Percentiles rank a stretch among this genome's conserved stretches.
Evolutionary conservation across 2,888 invertebrate genomes (phyloP).

Genomic region (Ophion obscuratus): DNA sequence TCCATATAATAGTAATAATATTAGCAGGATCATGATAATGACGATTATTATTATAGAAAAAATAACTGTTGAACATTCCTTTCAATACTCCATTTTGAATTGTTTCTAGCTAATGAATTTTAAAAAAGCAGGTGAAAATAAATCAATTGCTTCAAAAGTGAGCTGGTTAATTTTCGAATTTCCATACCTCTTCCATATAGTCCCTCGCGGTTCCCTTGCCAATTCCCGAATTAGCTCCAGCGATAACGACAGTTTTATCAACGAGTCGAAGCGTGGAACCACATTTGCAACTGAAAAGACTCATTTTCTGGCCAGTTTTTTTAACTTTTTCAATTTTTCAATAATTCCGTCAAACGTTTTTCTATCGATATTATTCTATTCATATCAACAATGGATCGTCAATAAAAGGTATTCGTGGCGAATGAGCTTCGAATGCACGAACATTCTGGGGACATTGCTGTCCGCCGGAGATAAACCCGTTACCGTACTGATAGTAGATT

Average conservation of each 20-base stretch:
- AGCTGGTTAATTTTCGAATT: neutral
- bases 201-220: constrained; percentile 80
- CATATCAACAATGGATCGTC: neutral
- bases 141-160: neutral
- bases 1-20: too few species aligned
- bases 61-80: too few species aligned
- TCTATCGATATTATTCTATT: too few species aligned
- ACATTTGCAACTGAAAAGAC: constrained; percentile 72
- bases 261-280: constrained; percentile 82
- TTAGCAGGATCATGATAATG: too few species aligned
- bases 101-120: neutral
- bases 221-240: constrained; percentile 83
- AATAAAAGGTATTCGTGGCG: neutral
- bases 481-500: neutral
- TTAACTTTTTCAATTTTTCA: too few species aligned
- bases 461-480: neutral
- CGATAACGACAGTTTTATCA: constrained; percentile 79
- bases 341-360: too few species aligned
- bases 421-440: neutral
- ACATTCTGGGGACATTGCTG: neutral
- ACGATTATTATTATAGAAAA: too few species aligned
- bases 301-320: too few species aligned
- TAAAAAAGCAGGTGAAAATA: too few species aligned
- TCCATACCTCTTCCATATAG: constrained; percentile 79
- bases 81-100: neutral